phyloP scores from a whole-genome alignment of 1,140 invertebrate species.

The Coptotermes formosanus region DNA sequence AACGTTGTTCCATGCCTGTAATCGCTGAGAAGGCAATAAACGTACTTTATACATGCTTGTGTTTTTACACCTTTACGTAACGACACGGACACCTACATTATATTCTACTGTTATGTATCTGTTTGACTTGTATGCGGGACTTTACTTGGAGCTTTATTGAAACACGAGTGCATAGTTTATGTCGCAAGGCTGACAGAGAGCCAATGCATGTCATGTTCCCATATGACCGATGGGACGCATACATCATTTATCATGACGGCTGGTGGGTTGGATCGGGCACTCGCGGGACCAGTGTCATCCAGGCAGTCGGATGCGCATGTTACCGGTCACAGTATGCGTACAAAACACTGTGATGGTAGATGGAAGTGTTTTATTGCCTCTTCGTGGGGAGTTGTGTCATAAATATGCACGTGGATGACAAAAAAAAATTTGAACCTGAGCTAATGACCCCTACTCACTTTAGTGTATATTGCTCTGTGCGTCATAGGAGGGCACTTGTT shows the following conservation, averaged over 20 bases:
- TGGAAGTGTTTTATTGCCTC: constrained; percentile 9
- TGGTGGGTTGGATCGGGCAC: not conserved
- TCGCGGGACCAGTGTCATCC: not conserved
- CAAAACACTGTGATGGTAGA: not conserved
- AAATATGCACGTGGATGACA: not conserved
- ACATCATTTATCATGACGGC: constrained; percentile 12
- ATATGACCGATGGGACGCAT: constrained; percentile 4
- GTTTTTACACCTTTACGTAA: too few species aligned
- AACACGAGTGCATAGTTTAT: not conserved
- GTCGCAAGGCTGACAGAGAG: not conserved
- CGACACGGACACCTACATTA: too few species aligned
- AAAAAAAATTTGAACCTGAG: not conserved
- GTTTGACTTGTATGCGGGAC: not conserved
- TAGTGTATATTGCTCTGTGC: too few species aligned
- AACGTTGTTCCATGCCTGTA: too few species aligned
- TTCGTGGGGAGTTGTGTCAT: not conserved
- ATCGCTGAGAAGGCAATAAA: too few species aligned
- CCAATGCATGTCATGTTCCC: not conserved
- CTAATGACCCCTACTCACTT: too few species aligned
- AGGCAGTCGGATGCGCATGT: not conserved
- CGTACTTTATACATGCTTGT: too few species aligned
- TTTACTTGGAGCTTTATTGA: not conserved
- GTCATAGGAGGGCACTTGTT: too few species aligned
- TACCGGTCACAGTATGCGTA: not conserved
- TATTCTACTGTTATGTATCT: not conserved